Base-by-base conservation (phyloP, 37 sponge, comb jelly and placozoan species). In the Theonella swinhoei region DNA sequence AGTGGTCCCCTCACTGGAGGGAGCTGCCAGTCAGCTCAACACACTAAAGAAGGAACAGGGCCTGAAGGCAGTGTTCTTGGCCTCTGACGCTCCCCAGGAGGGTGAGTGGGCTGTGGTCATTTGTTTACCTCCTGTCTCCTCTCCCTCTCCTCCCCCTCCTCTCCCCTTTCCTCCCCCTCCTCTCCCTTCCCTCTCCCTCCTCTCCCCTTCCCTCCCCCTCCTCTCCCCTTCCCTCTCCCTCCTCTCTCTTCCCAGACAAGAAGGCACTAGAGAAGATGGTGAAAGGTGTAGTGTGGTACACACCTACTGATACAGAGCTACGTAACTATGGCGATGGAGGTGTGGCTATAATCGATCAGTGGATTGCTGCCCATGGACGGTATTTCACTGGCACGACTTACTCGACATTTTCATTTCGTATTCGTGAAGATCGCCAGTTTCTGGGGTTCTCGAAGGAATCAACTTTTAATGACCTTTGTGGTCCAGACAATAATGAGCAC, bases 371-470 rank as follows among this genome's bases (percentile, higher is more conserved):
- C 39, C 91, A 95, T 83, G 92, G 85, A 23, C 65, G 68, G 28
- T 85, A 79, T 24, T 86, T 86, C 72, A 30, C 73, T 19, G 84
- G 98, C 3, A 87, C 89, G 76, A n/a, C 72, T 37, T 82, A 92
- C 36, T 98, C 98, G 1, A 98, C 98, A 1, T 95, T 98, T 42
- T 89, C 98, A 0, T 95, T 91, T 78, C 91, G 98, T 58, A 98
- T 98, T 64, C 77, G 88, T 7, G 98, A 98, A 43, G 98, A 98
- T 32, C 83, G 98, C 0, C 92, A 93, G 90, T 36, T 98, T 68
- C 84, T 92, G 94, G 92, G 96, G 3, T 91, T 98, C 64, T 75
- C 85, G 9, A 39, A 29, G 32, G 88, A 96, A 35, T 72, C 63
- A 38, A 98, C 98, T n/a, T 95, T 86, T 82, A 95, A 98, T 42